These are phyloP conservation scores for Parthenolecanium corni DNA, from an alignment of 2,888 invertebrate species.

Conservation along the genomic window DNA sequence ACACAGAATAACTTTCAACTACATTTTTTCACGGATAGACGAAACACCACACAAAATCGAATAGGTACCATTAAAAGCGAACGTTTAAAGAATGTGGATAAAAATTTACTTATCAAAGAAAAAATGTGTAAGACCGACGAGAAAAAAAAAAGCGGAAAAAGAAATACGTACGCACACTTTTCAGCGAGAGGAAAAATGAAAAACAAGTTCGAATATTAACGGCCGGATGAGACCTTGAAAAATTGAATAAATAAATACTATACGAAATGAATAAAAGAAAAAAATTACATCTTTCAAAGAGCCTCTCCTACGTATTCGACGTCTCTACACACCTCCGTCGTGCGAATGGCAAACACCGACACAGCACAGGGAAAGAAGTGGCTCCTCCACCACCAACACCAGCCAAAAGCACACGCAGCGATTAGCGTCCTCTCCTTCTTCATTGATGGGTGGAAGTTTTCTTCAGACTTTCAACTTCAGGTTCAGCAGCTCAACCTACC, in stretches of 20 bases:
- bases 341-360: too few relatives aligned
- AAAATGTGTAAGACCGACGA: neutral
- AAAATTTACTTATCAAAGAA: neutral
- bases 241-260: slow-evolving; percentile 7
- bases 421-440: too few relatives aligned
- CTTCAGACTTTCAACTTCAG: too few relatives aligned
- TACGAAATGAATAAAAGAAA: slow-evolving; percentile 6
- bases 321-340: too few relatives aligned
- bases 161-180: neutral
- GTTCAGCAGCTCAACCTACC: too few relatives aligned
- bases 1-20: too few relatives aligned
- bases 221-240: slow-evolving; percentile 26
- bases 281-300: slow-evolving; percentile 13
- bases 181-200: neutral
- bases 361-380: too few relatives aligned
- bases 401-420: too few relatives aligned
- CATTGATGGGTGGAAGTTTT: too few relatives aligned
- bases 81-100: neutral
- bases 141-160: slow-evolving; percentile 1
- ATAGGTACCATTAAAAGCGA: slow-evolving; percentile 1
- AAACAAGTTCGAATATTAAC: slow-evolving; percentile 24
- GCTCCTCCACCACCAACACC: too few relatives aligned
- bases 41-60: neutral
- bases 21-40: too few relatives aligned
- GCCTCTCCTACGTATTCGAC: neutral